Percentiles rank a stretch among this genome's conserved stretches.
Evolutionary conservation across 2,113 vertebrate species (phyloP).

Genomic region (Heterochromis multidens): DNA sequence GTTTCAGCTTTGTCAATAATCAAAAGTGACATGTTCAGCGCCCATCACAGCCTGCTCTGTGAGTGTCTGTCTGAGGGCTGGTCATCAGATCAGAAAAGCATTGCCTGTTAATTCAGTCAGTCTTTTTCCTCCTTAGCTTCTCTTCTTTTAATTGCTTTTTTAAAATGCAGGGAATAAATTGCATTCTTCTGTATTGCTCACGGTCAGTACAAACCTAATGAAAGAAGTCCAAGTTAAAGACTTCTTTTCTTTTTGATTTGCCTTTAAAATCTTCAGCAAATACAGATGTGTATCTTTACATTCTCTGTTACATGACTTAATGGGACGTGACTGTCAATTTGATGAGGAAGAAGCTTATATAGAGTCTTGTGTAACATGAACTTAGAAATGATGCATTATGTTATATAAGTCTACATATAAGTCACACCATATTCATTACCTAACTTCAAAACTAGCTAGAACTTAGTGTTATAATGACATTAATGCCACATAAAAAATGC

Average conservation of each 20-base stretch:
- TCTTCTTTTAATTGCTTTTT: not conserved
- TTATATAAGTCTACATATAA: not conserved
- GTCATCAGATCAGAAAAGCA: not conserved
- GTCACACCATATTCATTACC: not conserved
- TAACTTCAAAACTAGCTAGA: not conserved
- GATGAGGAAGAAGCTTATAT: not conserved
- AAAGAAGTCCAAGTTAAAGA: not conserved
- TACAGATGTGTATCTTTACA: not conserved
- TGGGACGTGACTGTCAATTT: not conserved
- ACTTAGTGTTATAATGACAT: not conserved
- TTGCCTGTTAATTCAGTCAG: not conserved
- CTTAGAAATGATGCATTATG: not conserved
- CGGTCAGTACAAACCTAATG: not conserved
- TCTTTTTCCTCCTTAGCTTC: not conserved
- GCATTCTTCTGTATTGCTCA: not conserved
- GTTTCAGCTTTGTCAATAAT: slow-evolving; percentile 33
- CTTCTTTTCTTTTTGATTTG: not conserved
- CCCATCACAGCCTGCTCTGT: slow-evolving; percentile 9
- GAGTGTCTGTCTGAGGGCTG: slow-evolving; percentile 27
- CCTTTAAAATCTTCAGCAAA: not conserved
- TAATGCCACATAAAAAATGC: not conserved
- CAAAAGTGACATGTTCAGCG: slow-evolving; percentile 55
- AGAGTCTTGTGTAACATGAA: not conserved
- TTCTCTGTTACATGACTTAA: not conserved
- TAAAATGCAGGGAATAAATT: not conserved